A percentile compares a stretch with the other conserved stretches of the same genome.
Evolutionary conservation across 1,140 invertebrate species (phyloP).

Genomic region (Leptinotarsa texana): DNA sequence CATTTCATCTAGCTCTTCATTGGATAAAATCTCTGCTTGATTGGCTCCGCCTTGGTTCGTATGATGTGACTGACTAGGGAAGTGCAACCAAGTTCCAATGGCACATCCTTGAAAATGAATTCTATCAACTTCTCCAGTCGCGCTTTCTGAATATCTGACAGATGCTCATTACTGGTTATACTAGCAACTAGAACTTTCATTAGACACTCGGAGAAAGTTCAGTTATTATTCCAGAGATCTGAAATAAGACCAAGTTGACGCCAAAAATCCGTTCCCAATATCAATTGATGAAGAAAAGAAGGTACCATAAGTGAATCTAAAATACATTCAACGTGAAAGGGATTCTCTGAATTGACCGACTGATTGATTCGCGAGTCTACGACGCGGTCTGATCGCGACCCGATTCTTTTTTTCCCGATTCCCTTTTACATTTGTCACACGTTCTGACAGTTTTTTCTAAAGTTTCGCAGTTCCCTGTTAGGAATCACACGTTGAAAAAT

Average conservation of each 20-base stretch:
- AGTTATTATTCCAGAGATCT: constrained; percentile 4
- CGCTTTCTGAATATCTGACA: not conserved
- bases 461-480: not conserved
- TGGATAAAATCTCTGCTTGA: constrained; percentile 41
- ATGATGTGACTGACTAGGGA: not conserved
- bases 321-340: not conserved
- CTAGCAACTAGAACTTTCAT: not conserved
- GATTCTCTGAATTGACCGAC: not conserved
- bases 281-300: constrained; percentile 11
- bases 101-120: not conserved
- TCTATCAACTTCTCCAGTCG: constrained; percentile 1
- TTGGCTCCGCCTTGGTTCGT: constrained; percentile 21
- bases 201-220: not conserved
- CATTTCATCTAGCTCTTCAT: constrained; percentile 26
- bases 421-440: not conserved
- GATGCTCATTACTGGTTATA: constrained; percentile 38
- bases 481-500: too few species aligned
- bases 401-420: not conserved
- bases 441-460: not conserved
- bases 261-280: constrained; percentile 26
- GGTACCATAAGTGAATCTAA: constrained; percentile 13
- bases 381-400: not conserved
- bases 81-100: constrained; percentile 5
- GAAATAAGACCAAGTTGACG: constrained; percentile 8
- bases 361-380: not conserved